A percentile compares a stretch with the other conserved stretches of the same genome.
These are phyloP conservation scores for Danaus chrysippus DNA, from an alignment of 2,888 invertebrate species.

Conservation along the genomic window DNA sequence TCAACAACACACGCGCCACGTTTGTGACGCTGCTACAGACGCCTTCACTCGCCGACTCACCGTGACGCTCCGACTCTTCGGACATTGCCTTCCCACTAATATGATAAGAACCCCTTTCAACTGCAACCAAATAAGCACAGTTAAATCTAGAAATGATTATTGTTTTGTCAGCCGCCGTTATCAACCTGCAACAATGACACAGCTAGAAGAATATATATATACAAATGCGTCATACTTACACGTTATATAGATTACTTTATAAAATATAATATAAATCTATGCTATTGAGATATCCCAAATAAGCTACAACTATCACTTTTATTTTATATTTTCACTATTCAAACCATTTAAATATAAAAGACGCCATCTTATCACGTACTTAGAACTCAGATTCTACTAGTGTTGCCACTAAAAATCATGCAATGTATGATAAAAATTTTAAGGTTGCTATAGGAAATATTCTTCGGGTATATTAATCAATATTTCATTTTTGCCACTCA, in stretches of 20 bases:
- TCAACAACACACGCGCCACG: slow-evolving; percentile 79
- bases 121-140: slow-evolving; percentile 66
- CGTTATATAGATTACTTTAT: slow-evolving; percentile 33
- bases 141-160: slow-evolving; percentile 52
- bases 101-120: slow-evolving; percentile 64
- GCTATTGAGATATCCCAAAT: slow-evolving; percentile 24
- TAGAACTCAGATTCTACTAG: slow-evolving; percentile 19
- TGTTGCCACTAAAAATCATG: slow-evolving; percentile 12
- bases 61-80: slow-evolving; percentile 73
- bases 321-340: slow-evolving; percentile 49
- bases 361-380: slow-evolving; percentile 68
- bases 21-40: slow-evolving; percentile 73
- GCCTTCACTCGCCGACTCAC: slow-evolving; percentile 66
- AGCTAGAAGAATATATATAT: slow-evolving; percentile 33
- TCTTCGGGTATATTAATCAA: not conserved
- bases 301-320: slow-evolving; percentile 39
- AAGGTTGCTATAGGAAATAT: not conserved
- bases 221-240: slow-evolving; percentile 47
- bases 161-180: slow-evolving; percentile 61
- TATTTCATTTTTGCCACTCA: too few species aligned
- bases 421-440: not conserved
- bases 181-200: slow-evolving; percentile 52
- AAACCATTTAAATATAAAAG: slow-evolving; percentile 44
- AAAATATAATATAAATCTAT: slow-evolving; percentile 24
- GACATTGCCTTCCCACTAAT: slow-evolving; percentile 75